Percentiles rank a stretch among this genome's conserved stretches.
These are phyloP conservation scores for Corythornis cristatus DNA, from an alignment of 2,113 vertebrate genomes.

Conservation along the genomic window DNA sequence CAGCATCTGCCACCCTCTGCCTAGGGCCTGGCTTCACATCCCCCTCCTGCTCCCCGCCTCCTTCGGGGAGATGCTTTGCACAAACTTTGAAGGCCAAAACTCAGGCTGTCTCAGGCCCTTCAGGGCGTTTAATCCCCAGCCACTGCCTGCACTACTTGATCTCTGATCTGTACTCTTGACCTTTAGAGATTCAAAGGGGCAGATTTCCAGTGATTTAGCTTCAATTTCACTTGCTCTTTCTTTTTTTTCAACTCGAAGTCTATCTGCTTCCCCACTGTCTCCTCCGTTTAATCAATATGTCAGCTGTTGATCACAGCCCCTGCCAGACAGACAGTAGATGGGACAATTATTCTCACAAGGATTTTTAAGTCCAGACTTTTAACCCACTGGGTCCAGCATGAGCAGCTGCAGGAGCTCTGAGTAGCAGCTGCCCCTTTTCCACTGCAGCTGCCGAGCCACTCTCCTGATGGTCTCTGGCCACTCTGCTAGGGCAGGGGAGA, in stretches of 20 bases:
- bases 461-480: background rate
- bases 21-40: conserved; percentile 53
- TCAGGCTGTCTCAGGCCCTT: background rate
- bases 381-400: background rate
- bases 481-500: background rate
- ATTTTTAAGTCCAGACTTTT: conserved; percentile 57
- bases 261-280: background rate
- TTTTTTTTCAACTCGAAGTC: conserved; percentile 24
- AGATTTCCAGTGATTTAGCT: conserved; percentile 12
- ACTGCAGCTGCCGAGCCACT: background rate
- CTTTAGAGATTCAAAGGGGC: background rate
- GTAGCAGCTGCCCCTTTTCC: conserved; percentile 52
- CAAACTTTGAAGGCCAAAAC: conserved; percentile 16
- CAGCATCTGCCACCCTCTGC: conserved; percentile 51
- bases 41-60: conserved; percentile 9
- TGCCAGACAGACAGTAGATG: conserved; percentile 46
- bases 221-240: background rate
- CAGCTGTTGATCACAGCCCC: conserved; percentile 47
- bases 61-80: conserved; percentile 11
- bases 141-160: background rate
- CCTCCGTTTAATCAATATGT: conserved; percentile 43
- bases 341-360: conserved; percentile 59
- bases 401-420: conserved; percentile 53
- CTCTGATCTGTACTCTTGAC: background rate
- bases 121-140: background rate